Evolutionary conservation across 2,113 vertebrate species (phyloP).

Genomic region (Siphamia tubifer): DNA sequence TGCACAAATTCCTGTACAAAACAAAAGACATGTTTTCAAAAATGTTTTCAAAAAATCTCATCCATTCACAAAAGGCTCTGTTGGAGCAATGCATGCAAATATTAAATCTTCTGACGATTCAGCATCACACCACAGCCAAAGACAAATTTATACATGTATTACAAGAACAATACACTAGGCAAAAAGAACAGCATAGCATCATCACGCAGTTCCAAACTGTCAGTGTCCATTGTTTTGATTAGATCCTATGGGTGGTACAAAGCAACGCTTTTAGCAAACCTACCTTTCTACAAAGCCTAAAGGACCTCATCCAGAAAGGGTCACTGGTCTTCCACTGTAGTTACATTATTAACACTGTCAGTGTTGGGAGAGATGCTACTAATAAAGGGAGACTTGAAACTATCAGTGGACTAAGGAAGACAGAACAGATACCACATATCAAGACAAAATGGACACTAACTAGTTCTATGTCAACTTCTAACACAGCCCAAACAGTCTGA

Average conservation of each 20-base stretch:
- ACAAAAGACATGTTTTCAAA: constrained; percentile 52
- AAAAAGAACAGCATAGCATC: constrained; percentile 73
- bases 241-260: constrained; percentile 53
- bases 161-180: constrained; percentile 76
- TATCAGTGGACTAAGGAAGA: constrained; percentile 69
- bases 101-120: constrained; percentile 74
- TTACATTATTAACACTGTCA: constrained; percentile 57
- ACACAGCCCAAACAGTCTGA: constrained; percentile 67
- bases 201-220: constrained; percentile 60
- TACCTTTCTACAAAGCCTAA: constrained; percentile 51
- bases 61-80: constrained; percentile 80
- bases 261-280: constrained; percentile 56
- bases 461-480: constrained; percentile 61
- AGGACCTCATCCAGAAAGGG: constrained; percentile 61
- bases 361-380: constrained; percentile 65
- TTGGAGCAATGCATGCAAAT: constrained; percentile 78
- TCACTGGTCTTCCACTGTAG: constrained; percentile 59
- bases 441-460: constrained; percentile 68
- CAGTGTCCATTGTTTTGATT: constrained; percentile 56
- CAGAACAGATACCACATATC: constrained; percentile 66
- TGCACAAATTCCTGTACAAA: constrained; percentile 80
- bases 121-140: constrained; percentile 80
- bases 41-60: constrained; percentile 67
- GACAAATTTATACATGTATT: constrained; percentile 78
- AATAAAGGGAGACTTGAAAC: constrained; percentile 63